Conservation (phyloP, 2,113 vertebrate species). For the Felis catus region DNA sequence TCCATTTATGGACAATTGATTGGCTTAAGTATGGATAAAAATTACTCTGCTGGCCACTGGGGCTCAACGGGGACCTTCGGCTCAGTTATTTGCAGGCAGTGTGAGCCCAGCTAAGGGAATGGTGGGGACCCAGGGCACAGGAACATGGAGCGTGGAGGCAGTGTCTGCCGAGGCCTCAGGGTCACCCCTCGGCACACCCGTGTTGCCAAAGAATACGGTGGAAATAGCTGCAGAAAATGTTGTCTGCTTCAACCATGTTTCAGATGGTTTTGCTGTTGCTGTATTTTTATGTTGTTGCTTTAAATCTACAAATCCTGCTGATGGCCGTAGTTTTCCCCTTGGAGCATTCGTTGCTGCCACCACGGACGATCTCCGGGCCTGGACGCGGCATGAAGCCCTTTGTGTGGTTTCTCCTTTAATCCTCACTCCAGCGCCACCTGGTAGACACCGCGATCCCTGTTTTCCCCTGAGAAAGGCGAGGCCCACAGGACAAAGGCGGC, state of each 20-base stretch:
- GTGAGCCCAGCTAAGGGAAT: no score
- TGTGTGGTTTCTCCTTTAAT: not conserved
- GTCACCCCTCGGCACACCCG: not conserved
- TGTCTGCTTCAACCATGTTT: no score
- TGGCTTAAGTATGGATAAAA: not conserved
- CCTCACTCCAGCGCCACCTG: rapidly evolving
- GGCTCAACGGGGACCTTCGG: not conserved
- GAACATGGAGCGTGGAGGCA: not conserved
- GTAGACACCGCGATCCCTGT: rapidly evolving
- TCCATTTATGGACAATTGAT: rapidly evolving
- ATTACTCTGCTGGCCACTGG: not conserved
- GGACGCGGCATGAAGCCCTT: rapidly evolving
- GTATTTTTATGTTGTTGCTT: not conserved
- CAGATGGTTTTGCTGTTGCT: not conserved
- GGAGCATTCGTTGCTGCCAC: rapidly evolving
- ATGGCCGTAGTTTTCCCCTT: not conserved
- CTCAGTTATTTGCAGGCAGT: not conserved
- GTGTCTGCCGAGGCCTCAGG: rapidly evolving
- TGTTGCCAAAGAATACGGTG: not conserved
- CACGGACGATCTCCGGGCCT: not conserved
- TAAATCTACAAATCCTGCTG: not conserved
- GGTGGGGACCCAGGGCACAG: not conserved
- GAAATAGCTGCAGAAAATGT: no score
- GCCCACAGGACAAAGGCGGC: not conserved
- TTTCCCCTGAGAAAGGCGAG: not conserved